A percentile compares a stretch with the other conserved stretches of the same genome.
These are phyloP conservation scores for Leptopilina boulardi DNA, from an alignment of 1,140 invertebrate species.

Conservation along the genomic window DNA sequence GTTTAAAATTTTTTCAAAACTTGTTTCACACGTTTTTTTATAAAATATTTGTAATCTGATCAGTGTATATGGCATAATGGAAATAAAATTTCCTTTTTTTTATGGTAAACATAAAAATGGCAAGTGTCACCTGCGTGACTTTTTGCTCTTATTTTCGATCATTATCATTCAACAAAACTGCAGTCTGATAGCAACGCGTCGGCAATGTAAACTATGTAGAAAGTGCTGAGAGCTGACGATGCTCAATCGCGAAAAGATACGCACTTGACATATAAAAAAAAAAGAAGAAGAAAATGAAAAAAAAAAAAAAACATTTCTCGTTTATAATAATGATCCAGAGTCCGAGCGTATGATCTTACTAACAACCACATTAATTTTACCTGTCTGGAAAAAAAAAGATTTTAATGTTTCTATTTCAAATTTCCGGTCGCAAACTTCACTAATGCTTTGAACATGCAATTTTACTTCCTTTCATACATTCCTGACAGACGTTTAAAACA, in stretches of 20 bases:
- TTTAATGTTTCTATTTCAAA: slow-evolving; percentile 11
- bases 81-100: background rate
- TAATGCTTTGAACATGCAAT: background rate
- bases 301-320: background rate
- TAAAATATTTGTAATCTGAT: no score
- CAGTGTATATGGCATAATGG: background rate
- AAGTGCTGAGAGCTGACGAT: slow-evolving; percentile 28
- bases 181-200: slow-evolving; percentile 21
- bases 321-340: slow-evolving; percentile 10
- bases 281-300: background rate
- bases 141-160: slow-evolving; percentile 9
- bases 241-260: slow-evolving; percentile 1
- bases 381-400: background rate
- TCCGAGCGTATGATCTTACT: background rate
- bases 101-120: background rate
- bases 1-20: no score
- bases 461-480: background rate
- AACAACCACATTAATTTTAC: background rate
- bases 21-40: no score
- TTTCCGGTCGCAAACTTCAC: background rate
- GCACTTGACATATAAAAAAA: background rate
- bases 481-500: background rate
- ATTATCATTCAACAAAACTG: slow-evolving; percentile 27
- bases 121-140: background rate
- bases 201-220: slow-evolving; percentile 20